A percentile compares a stretch with the other conserved stretches of the same genome.
These are phyloP conservation scores for Athalia circularis DNA, from an alignment of 2,888 invertebrate genomes.

Conservation along the genomic window DNA sequence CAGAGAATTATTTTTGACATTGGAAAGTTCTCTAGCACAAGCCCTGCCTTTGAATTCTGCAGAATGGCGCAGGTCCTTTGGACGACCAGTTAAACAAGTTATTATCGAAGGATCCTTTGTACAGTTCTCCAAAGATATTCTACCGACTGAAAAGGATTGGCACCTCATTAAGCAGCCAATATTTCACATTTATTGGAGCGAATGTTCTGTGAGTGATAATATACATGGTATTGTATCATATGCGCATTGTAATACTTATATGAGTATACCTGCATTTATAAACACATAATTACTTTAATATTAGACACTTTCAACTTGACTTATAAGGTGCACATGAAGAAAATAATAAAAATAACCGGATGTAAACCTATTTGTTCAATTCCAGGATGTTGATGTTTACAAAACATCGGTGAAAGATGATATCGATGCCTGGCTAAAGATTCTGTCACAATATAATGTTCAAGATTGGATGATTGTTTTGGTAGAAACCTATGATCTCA, in stretches of 20 bases:
- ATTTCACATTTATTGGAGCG: conserved; percentile 96
- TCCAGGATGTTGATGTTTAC: conserved; percentile 93
- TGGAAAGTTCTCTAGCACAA: conserved; percentile 85
- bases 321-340: no score
- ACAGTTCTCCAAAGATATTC: conserved; percentile 84
- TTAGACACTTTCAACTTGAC: no score
- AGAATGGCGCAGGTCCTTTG: conserved; percentile 94
- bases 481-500: conserved; percentile 93
- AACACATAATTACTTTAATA: no score
- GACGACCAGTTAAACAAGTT: conserved; percentile 89
- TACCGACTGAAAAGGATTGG: conserved; percentile 85
- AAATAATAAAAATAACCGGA: not conserved
- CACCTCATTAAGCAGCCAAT: conserved; percentile 91
- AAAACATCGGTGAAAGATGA: conserved; percentile 92
- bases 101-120: conserved; percentile 88
- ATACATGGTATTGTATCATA: not conserved
- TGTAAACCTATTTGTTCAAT: not conserved
- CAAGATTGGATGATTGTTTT: conserved; percentile 95
- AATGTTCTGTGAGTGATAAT: conserved; percentile 86
- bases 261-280: no score
- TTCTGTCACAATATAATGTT: conserved; percentile 83
- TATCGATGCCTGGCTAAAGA: conserved; percentile 91
- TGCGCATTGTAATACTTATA: no score
- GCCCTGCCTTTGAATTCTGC: conserved; percentile 91
- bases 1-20: conserved; percentile 87